These are phyloP conservation scores for Taenaris catops DNA, from an alignment of 2,888 invertebrate genomes.

Conservation along the genomic window DNA sequence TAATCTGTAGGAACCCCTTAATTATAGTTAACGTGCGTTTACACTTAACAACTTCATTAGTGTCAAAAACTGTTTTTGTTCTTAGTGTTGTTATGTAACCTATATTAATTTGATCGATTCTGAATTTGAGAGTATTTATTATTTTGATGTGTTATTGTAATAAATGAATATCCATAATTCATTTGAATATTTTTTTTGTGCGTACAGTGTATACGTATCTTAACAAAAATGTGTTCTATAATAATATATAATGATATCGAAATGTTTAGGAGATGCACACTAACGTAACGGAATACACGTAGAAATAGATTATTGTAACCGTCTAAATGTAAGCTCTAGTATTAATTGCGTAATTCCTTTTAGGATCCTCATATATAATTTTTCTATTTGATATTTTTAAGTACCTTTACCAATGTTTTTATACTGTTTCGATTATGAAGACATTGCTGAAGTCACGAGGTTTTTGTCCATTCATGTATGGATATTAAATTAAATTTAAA, in stretches of 20 bases:
- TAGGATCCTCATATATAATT: conserved; percentile 55
- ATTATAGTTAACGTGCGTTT: conserved; percentile 14
- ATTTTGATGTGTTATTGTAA: no score
- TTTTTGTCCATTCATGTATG: conserved; percentile 68
- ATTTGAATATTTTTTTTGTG: no score
- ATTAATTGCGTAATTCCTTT: conserved; percentile 54
- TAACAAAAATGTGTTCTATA: conserved; percentile 20
- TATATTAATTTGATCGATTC: no score
- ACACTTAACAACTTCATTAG: conserved; percentile 8
- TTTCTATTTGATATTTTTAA: conserved; percentile 64
- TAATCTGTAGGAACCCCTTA: conserved; percentile 7
- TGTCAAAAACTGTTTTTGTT: no score
- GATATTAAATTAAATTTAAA: conserved; percentile 67
- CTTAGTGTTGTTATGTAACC: no score
- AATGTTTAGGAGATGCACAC: conserved; percentile 27
- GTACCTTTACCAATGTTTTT: conserved; percentile 62
- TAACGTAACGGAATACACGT: conserved; percentile 26
- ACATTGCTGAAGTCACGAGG: conserved; percentile 59
- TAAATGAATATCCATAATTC: no score
- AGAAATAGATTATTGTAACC: conserved; percentile 47
- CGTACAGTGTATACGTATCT: conserved; percentile 14
- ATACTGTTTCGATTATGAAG: conserved; percentile 45
- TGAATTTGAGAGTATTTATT: no score
- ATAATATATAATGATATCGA: conserved; percentile 12
- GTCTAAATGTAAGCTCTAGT: conserved; percentile 52